These are phyloP conservation scores for Sylvilagus bachmani DNA, from an alignment of 2,113 vertebrate species.

Conservation along the genomic window DNA sequence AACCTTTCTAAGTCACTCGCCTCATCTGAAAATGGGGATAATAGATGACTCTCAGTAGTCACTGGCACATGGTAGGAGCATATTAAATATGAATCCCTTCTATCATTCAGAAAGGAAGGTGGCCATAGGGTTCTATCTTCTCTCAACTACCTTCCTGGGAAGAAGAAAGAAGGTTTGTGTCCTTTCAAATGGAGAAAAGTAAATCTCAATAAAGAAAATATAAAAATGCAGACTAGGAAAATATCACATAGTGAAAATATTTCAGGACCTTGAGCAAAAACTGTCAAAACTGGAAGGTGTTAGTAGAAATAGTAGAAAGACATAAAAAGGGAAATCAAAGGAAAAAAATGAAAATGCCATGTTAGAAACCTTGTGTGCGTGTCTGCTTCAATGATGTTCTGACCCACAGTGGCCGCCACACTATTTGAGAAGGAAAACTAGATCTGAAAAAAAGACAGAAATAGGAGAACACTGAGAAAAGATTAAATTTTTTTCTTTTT, in stretches of 20 bases:
- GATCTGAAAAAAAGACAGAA: background rate
- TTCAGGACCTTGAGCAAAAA: background rate
- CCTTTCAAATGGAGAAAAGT: conserved; percentile 11
- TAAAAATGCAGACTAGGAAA: background rate
- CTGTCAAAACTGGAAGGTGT: background rate
- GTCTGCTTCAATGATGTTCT: background rate
- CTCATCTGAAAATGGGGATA: background rate
- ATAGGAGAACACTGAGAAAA: background rate
- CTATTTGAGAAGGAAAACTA: background rate
- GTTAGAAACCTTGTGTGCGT: background rate
- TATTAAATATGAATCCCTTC: background rate
- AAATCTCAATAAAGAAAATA: background rate
- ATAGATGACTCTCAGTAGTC: background rate
- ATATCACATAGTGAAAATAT: background rate
- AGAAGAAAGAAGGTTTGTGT: background rate
- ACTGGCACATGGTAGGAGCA: background rate
- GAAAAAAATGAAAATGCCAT: background rate
- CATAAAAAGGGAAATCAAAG: background rate
- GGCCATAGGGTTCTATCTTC: background rate
- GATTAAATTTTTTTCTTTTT: no score
- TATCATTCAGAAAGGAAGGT: background rate
- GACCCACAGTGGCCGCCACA: background rate
- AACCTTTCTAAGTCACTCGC: background rate
- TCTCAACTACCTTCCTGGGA: background rate
- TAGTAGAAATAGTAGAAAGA: background rate